Evolutionary conservation across 2,797 vertebrate genomes (phyloP).

Genomic region (Rhinatrema bivittatum): DNA sequence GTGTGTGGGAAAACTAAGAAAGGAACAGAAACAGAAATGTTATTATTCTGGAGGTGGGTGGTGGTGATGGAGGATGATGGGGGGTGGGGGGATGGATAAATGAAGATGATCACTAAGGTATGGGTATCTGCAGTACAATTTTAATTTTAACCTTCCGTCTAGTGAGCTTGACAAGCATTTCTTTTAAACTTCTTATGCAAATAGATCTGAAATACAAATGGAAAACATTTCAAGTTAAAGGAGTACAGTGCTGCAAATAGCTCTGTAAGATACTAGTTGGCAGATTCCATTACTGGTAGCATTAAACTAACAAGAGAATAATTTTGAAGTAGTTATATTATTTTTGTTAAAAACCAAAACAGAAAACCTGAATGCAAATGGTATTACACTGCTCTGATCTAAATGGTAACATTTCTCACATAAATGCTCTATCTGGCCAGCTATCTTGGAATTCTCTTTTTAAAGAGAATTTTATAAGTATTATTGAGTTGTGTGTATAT

Average conservation of each 20-base stretch:
- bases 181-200: too few species aligned
- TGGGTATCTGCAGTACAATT: constrained; percentile 10
- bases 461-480: constrained; percentile 17
- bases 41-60: constrained; percentile 37
- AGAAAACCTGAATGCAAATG: too few species aligned
- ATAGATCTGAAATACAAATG: too few species aligned
- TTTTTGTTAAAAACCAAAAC: not conserved
- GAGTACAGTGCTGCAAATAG: too few species aligned
- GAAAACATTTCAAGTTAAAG: too few species aligned
- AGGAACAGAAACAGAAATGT: constrained; percentile 50
- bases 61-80: too few species aligned
- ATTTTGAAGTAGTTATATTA: not conserved
- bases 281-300: not conserved
- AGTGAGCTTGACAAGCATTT: too few species aligned
- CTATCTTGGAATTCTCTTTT: constrained; percentile 18
- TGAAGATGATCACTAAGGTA: constrained; percentile 28
- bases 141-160: too few species aligned
- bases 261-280: too few species aligned
- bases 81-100: constrained; percentile 2
- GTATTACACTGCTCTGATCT: not conserved
- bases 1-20: constrained; percentile 63
- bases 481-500: constrained; percentile 14
- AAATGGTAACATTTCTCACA: constrained; percentile 1
- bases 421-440: constrained; percentile 3
- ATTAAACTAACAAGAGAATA: not conserved